These are phyloP conservation scores for Myopa testacea DNA, from an alignment of 2,888 invertebrate genomes.

Conservation along the genomic window DNA sequence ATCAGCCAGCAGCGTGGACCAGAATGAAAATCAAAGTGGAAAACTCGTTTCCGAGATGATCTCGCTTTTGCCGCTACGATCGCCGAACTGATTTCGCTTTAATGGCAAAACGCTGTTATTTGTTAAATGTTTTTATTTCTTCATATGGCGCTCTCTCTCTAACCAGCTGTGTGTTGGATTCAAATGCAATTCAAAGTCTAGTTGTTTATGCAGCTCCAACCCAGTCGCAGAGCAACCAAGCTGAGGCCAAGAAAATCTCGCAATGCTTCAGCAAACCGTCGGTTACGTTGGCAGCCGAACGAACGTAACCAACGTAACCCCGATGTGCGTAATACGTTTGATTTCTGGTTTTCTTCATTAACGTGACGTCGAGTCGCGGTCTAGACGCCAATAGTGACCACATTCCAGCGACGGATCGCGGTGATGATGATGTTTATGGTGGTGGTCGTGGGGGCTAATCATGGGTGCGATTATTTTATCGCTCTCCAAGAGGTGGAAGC, in stretches of 20 bases:
- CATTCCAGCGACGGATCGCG: conserved; percentile 17
- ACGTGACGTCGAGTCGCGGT: conserved; percentile 9
- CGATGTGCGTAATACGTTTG: conserved; percentile 20
- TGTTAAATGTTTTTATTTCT: not conserved
- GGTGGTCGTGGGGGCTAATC: too few species aligned
- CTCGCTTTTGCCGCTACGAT: not conserved
- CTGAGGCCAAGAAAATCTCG: conserved; percentile 11
- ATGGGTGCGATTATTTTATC: too few species aligned
- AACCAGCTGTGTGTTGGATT: not conserved
- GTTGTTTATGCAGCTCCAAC: not conserved
- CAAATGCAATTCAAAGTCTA: too few species aligned
- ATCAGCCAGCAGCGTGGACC: not conserved
- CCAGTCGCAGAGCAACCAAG: not conserved
- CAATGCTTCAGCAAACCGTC: not conserved
- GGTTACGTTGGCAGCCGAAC: not conserved
- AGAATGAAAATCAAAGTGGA: conserved; percentile 5
- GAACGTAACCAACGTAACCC: not conserved
- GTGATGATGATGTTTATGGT: not conserved
- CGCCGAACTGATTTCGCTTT: not conserved
- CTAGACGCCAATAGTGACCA: conserved; percentile 32
- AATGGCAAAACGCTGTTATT: not conserved
- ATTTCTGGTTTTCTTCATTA: conserved; percentile 25
- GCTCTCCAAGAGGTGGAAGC: not conserved
- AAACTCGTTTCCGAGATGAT: not conserved
- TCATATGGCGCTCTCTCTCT: not conserved